These are phyloP conservation scores for Chrysoperla carnea DNA, from an alignment of 1,140 invertebrate species.

Conservation along the genomic window DNA sequence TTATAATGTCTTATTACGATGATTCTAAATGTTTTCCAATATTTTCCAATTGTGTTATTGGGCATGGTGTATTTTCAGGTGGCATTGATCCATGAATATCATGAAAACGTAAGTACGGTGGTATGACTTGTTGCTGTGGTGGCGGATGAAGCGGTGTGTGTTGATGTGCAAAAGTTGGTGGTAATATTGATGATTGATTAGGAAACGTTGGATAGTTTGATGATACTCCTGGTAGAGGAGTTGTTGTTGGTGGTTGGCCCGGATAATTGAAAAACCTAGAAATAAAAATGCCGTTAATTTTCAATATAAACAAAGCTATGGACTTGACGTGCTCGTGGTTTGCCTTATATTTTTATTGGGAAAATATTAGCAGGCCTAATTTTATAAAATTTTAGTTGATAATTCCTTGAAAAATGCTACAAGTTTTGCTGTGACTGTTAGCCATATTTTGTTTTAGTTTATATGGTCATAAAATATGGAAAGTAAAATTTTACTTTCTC, in stretches of 20 bases:
- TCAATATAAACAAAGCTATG: constrained; percentile 1
- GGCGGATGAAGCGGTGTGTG: constrained; percentile 2
- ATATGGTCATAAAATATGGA: too few species aligned
- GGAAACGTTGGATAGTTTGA: constrained; percentile 11
- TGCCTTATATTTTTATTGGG: too few species aligned
- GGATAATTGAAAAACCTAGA: constrained; percentile 36
- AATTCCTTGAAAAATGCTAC: too few species aligned
- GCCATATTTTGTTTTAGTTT: too few species aligned
- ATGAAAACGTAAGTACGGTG: background rate
- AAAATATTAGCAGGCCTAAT: too few species aligned
- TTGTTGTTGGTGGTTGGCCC: constrained; percentile 17
- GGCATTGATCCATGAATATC: background rate
- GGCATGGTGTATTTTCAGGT: background rate
- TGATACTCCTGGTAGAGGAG: constrained; percentile 8
- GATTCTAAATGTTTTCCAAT: constrained; percentile 20
- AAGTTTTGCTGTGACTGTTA: too few species aligned
- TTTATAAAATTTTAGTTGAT: too few species aligned
- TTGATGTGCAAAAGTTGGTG: constrained; percentile 16
- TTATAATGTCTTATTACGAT: constrained; percentile 8
- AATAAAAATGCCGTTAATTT: too few species aligned
- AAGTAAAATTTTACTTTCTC: too few species aligned
- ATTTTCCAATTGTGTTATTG: constrained; percentile 19
- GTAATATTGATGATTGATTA: constrained; percentile 20
- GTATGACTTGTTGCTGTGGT: constrained; percentile 2
- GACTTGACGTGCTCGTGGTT: too few species aligned